Conservation (phyloP, 2,888 invertebrate genomes). For the Micropterix aruncella region DNA sequence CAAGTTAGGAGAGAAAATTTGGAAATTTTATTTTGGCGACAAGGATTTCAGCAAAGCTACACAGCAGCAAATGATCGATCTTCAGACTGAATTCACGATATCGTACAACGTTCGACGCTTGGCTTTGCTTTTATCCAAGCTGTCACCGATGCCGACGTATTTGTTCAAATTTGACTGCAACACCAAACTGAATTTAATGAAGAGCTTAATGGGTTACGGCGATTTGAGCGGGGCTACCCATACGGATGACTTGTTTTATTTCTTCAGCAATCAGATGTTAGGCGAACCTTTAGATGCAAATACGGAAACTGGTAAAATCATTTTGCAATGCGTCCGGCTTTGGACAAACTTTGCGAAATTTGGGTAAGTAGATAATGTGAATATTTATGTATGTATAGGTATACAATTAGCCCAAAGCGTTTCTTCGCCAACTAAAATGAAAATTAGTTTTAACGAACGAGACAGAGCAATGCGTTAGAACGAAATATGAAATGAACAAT, state of each 20-base stretch:
- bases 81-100: neutral
- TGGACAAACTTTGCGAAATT: constrained; percentile 1
- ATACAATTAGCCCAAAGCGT: no score
- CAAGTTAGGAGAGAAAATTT: neutral
- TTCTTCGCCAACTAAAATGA: no score
- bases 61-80: neutral
- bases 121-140: neutral
- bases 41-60: neutral
- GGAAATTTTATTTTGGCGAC: neutral
- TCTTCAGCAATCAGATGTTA: no score
- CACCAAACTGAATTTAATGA: neutral
- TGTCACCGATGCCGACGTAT: neutral
- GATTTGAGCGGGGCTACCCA: neutral
- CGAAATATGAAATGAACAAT: no score
- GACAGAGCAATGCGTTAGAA: no score
- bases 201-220: neutral
- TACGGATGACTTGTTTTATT: neutral
- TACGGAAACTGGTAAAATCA: neutral
- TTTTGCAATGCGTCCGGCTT: neutral
- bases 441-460: no score
- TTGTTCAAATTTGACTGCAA: neutral
- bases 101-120: neutral
- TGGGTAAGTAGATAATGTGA: neutral
- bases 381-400: neutral
- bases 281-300: neutral